Evolutionary conservation across 2,113 vertebrate genomes (phyloP).

Genomic region (Gadus macrocephalus): DNA sequence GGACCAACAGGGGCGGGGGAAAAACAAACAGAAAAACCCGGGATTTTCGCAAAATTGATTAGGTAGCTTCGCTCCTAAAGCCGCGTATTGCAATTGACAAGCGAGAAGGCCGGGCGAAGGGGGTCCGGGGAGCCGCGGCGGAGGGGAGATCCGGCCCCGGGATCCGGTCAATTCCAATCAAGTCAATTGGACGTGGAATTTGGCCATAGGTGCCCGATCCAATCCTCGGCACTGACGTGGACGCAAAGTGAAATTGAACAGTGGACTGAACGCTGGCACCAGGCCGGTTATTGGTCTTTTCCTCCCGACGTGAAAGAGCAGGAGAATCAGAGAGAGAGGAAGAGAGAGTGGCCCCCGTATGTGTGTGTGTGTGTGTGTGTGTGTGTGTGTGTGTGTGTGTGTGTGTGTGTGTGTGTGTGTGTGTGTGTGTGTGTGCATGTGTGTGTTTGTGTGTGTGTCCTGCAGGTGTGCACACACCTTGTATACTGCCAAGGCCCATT

Average conservation of each 20-base stretch:
- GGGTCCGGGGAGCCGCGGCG: conserved; percentile 32
- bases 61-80: conserved; percentile 47
- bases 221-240: conserved; percentile 50
- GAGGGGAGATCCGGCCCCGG: conserved; percentile 9
- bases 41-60: conserved; percentile 60
- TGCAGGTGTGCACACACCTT: conserved; percentile 58
- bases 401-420: background rate
- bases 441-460: conserved; percentile 17
- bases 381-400: background rate
- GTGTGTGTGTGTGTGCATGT: too few relatives aligned
- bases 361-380: background rate
- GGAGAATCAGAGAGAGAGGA: background rate
- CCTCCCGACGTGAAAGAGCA: conserved; percentile 21
- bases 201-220: conserved; percentile 65
- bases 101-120: conserved; percentile 43
- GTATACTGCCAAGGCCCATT: conserved; percentile 66
- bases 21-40: conserved; percentile 31
- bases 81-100: conserved; percentile 60
- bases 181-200: conserved; percentile 62
- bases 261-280: conserved; percentile 38
- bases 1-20: conserved; percentile 41
- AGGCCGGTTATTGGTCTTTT: conserved; percentile 62
- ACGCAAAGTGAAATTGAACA: conserved; percentile 61
- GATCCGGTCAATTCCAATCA: conserved; percentile 65
- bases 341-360: background rate